Percentiles rank a stretch among this genome's conserved stretches.
phyloP scores from a whole-genome alignment of 2,113 vertebrate species.

The Periophthalmus modestus region DNA sequence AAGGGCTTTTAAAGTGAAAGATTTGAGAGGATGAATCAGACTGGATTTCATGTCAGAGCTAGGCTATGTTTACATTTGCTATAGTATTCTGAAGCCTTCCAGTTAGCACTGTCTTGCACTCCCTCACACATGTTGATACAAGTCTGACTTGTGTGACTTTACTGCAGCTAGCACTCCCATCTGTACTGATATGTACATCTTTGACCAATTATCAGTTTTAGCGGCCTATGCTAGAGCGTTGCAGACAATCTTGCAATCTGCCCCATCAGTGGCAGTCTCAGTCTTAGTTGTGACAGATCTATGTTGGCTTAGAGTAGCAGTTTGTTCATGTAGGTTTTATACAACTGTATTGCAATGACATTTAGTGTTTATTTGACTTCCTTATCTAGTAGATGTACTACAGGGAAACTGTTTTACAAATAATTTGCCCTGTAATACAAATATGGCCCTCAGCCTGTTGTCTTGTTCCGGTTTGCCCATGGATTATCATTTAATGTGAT shows the following conservation, averaged over 20 bases:
- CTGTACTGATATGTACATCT: slow-evolving; percentile 35
- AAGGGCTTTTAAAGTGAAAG: slow-evolving; percentile 77
- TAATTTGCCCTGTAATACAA: slow-evolving; percentile 15
- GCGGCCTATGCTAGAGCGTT: slow-evolving; percentile 53
- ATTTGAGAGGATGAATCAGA: slow-evolving; percentile 65
- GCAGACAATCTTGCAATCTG: slow-evolving; percentile 61
- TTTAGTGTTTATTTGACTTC: slow-evolving; percentile 40
- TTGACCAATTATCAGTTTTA: slow-evolving; percentile 14
- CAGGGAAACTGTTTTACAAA: slow-evolving; percentile 21
- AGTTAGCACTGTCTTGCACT: slow-evolving; percentile 71
- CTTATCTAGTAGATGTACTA: slow-evolving; percentile 28
- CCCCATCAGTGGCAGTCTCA: slow-evolving; percentile 23
- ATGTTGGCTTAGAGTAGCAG: slow-evolving; percentile 16
- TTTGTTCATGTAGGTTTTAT: slow-evolving; percentile 25
- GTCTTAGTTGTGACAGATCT: slow-evolving; percentile 19
- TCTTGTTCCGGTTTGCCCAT: slow-evolving; percentile 42
- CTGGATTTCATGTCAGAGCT: slow-evolving; percentile 72
- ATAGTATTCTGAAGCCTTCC: slow-evolving; percentile 77
- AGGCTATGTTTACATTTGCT: slow-evolving; percentile 78
- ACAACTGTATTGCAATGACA: slow-evolving; percentile 32
- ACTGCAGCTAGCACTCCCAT: slow-evolving; percentile 45
- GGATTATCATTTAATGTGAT: slow-evolving; percentile 51
- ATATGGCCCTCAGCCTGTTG: slow-evolving; percentile 34
- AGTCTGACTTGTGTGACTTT: slow-evolving; percentile 55
- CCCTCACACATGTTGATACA: slow-evolving; percentile 55